A percentile compares a stretch with the other conserved stretches of the same genome.
These are phyloP conservation scores for Arctia plantaginis DNA, from an alignment of 2,888 invertebrate genomes.

Conservation along the genomic window DNA sequence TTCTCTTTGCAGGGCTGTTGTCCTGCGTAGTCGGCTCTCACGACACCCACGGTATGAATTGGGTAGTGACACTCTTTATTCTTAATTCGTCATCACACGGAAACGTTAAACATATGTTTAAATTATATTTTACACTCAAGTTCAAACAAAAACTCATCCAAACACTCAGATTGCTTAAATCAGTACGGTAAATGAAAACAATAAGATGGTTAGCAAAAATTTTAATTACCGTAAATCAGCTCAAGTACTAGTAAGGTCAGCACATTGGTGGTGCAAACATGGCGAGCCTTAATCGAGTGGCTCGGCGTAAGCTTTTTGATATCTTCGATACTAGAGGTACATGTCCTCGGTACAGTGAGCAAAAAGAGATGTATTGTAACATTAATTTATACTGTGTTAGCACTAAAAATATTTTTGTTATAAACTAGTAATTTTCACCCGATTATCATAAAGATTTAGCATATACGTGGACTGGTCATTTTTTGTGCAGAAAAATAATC, in stretches of 20 bases:
- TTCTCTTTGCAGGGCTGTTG: too few species aligned
- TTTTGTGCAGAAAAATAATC: too few species aligned
- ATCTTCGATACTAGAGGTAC: slow-evolving; percentile 68
- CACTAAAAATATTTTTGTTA: not conserved
- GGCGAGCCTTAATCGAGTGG: slow-evolving; percentile 70
- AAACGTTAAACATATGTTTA: too few species aligned
- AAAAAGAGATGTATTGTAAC: slow-evolving; percentile 38
- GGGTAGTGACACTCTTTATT: too few species aligned
- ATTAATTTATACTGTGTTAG: not conserved
- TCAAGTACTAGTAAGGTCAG: slow-evolving; percentile 69
- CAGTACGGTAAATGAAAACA: slow-evolving; percentile 51
- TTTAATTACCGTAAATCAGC: slow-evolving; percentile 77
- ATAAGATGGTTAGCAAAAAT: slow-evolving; percentile 65
- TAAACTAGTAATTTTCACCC: too few species aligned
- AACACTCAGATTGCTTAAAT: slow-evolving; percentile 19
- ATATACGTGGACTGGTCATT: too few species aligned
- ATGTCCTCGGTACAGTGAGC: slow-evolving; percentile 56
- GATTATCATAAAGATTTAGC: too few species aligned
- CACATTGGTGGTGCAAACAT: slow-evolving; percentile 73
- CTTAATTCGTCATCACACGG: too few species aligned
- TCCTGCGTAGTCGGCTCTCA: too few species aligned
- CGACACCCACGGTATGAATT: too few species aligned
- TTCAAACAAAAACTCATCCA: slow-evolving; percentile 3
- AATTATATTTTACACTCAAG: not conserved
- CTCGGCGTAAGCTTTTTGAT: slow-evolving; percentile 75